Conservation (phyloP, 2,797 vertebrate genomes). For the Chlorospingus semifuscus region DNA sequence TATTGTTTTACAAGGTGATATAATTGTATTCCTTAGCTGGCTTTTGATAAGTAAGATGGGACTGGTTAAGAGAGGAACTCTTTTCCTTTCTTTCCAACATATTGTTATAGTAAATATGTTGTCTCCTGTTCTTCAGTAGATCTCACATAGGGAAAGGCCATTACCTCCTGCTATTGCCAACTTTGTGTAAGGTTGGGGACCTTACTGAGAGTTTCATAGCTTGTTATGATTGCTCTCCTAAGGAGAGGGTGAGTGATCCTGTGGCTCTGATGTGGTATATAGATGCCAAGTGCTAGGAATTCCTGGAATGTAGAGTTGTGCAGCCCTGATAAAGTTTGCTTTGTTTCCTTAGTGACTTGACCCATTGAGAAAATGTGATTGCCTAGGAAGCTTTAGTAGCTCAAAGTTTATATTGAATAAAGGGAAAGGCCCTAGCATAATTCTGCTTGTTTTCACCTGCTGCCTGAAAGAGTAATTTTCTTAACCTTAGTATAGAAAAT, state of each 20-base stretch:
- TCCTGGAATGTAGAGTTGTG: constrained; percentile 91
- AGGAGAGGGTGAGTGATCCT: constrained; percentile 34
- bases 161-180: background rate
- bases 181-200: background rate
- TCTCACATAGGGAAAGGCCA: background rate
- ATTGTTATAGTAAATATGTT: constrained; percentile 11
- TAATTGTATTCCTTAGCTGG: background rate
- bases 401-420: constrained; percentile 72
- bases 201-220: constrained; percentile 25
- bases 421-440: constrained; percentile 60
- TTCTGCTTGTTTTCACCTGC: constrained; percentile 78
- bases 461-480: constrained; percentile 75
- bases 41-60: background rate
- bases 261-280: constrained; percentile 71
- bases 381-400: constrained; percentile 80
- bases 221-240: constrained; percentile 18
- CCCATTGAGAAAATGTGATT: constrained; percentile 81
- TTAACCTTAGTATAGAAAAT: constrained; percentile 67
- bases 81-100: background rate
- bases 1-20: background rate
- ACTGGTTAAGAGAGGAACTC: background rate
- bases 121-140: background rate
- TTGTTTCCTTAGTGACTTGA: constrained; percentile 92
- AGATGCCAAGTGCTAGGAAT: constrained; percentile 93
- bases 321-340: constrained; percentile 95